Evolutionary conservation across 2,888 invertebrate species (phyloP), one percentile per base, ranked within the genome.

Genomic region (Sminthurides aquaticus): DNA sequence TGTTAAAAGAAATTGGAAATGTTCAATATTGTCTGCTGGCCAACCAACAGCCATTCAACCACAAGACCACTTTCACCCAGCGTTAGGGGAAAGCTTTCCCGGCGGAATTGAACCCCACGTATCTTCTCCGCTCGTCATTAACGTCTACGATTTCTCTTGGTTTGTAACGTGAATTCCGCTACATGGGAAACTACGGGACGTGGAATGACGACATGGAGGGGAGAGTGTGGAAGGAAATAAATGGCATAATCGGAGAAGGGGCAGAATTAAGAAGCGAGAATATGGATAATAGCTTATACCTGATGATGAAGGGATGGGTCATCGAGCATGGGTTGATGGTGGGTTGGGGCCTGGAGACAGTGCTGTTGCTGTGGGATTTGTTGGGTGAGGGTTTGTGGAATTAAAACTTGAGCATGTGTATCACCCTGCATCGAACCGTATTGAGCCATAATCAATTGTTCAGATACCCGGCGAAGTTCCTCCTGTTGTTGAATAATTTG

Each of bases 401-500:
- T 49, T 59, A 64, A 64, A 57, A 63, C 63, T 57, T 64, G 58
- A 29, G 64, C 28, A 34, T 62, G 62, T 2, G 68, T 25, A 22
- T 70, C 70, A 11, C 65, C 66, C 28, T 60, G 82, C 43, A 84
- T 75, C 15, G 91, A 82, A 3, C 90, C 90, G 71, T 90, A 87
- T 75, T 89, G 84, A 0, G 91, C 89, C 78, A 92, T 85, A 57
- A 91, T 78, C 62, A 93, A 80, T 76, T 92, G 91, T 76, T 92
- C 91, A n/a, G 91, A 91, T 0, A 93, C 89, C 71, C 87, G 83
- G 54, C 89, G 82, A 71, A 93, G 79, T 78, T 93, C 91, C 76
- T 91, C 91, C 77, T 92, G 91, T 76, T 92, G 91, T 71, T 88
- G 85, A 60, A 87, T 84, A 67, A 93, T 91, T 76, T 90, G 82